Conservation (phyloP, 2,113 vertebrate genomes). For the Ceyx cyanopectus region DNA sequence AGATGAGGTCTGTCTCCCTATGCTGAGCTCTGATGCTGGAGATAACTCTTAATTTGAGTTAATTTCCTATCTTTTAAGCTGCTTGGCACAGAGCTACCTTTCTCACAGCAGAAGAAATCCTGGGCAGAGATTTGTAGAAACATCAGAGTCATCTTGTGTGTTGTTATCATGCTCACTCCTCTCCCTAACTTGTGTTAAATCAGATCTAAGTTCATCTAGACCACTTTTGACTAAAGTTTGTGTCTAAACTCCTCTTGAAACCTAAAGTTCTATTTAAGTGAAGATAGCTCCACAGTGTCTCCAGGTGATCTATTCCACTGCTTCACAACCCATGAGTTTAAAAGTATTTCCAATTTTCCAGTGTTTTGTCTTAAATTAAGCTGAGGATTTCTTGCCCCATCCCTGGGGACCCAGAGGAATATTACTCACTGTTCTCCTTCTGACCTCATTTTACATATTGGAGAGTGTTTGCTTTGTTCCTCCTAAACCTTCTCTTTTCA, state of each 20-base stretch:
- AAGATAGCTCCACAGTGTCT: background rate
- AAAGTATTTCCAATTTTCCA: conserved; percentile 12
- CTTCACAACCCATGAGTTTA: background rate
- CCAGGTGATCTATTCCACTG: background rate
- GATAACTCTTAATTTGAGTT: background rate
- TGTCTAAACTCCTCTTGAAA: background rate
- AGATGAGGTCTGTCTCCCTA: background rate
- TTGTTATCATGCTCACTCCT: background rate
- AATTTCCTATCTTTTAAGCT: background rate
- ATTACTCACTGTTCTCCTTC: conserved; percentile 58
- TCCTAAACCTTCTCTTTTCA: conserved; percentile 20
- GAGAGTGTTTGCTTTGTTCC: conserved; percentile 42
- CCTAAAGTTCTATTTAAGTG: background rate
- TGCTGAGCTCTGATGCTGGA: background rate
- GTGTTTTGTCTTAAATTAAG: conserved; percentile 43
- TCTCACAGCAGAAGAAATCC: background rate
- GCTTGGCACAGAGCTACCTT: background rate
- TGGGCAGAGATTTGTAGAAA: background rate
- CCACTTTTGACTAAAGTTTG: background rate
- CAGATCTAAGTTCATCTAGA: background rate
- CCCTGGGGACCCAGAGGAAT: conserved; percentile 19
- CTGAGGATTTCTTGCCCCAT: conserved; percentile 19
- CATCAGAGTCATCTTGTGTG: background rate
- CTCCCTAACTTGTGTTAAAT: background rate
- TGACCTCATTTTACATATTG: conserved; percentile 58